Evolutionary conservation across 2,888 invertebrate genomes (phyloP).

Genomic region (Phymatocera aterrima): DNA sequence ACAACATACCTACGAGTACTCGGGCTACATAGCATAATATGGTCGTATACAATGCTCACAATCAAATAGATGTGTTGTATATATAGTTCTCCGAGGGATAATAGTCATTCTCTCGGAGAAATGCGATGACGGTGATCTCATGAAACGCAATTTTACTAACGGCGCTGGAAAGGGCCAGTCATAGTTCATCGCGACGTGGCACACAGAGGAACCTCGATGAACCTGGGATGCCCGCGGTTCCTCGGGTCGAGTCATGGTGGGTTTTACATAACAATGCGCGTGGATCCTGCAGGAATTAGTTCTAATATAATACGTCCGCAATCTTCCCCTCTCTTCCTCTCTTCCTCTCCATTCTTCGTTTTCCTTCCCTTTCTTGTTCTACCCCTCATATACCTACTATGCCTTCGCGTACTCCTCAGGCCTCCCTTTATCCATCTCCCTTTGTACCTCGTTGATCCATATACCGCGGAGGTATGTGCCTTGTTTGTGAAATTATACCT

Average conservation of each 20-base stretch:
- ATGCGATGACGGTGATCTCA: slow-evolving; percentile 18
- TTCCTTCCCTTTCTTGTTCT: neutral
- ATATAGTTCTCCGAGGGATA: neutral
- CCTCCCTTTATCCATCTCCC: slow-evolving; percentile 33
- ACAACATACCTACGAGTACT: too few species aligned
- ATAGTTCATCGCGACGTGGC: neutral
- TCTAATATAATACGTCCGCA: slow-evolving; percentile 34
- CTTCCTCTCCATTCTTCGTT: neutral
- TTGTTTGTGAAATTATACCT: neutral
- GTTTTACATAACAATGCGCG: slow-evolving; percentile 38
- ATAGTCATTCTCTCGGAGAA: too few species aligned
- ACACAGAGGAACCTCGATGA: neutral
- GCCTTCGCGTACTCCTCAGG: slow-evolving; percentile 24
- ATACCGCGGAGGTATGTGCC: neutral
- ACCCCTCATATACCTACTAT: neutral
- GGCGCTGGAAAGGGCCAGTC: slow-evolving; percentile 28
- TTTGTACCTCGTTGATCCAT: slow-evolving; percentile 39
- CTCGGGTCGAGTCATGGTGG: slow-evolving; percentile 31
- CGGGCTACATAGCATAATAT: too few species aligned
- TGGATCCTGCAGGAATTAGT: slow-evolving; percentile 39
- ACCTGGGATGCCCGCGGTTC: neutral
- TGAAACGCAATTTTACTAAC: slow-evolving; percentile 15
- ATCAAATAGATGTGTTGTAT: neutral
- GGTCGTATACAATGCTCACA: neutral
- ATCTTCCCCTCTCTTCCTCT: slow-evolving; percentile 26